phyloP scores from a whole-genome alignment of 2,113 vertebrate species.

The Phoenicopterus ruber region DNA sequence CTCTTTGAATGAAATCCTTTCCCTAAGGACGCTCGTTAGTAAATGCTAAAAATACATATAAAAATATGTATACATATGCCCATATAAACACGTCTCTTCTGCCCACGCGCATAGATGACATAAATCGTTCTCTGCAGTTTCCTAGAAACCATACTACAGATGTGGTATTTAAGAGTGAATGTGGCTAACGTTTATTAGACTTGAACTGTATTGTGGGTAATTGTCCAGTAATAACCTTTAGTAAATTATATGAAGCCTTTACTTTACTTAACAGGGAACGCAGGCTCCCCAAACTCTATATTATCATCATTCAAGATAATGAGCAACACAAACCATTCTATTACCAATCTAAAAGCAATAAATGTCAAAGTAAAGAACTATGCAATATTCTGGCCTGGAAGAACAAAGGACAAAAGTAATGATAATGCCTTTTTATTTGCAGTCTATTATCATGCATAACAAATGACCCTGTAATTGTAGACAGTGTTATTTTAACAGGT shows the following conservation, averaged over 20 bases:
- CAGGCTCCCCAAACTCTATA: conserved; percentile 71
- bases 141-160: conserved; percentile 49
- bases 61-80: background rate
- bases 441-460: conserved; percentile 77
- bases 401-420: conserved; percentile 79
- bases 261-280: conserved; percentile 72
- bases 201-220: conserved; percentile 79
- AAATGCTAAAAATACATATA: background rate
- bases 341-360: conserved; percentile 81
- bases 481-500: conserved; percentile 70
- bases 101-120: background rate
- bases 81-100: background rate
- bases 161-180: conserved; percentile 65
- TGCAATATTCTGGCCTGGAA: conserved; percentile 77
- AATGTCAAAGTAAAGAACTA: conserved; percentile 82
- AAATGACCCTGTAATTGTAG: conserved; percentile 73
- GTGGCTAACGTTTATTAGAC: conserved; percentile 70
- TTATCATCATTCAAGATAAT: conserved; percentile 81
- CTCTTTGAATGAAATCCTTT: background rate
- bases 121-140: conserved; percentile 16
- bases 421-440: conserved; percentile 78
- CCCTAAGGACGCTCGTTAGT: background rate
- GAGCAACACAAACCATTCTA: conserved; percentile 79
- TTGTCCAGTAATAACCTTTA: conserved; percentile 78
- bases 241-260: conserved; percentile 74